These are phyloP conservation scores for Anneissia japonica DNA, from an alignment of 35 echinoderm and acorn worm species.

Conservation along the genomic window DNA sequence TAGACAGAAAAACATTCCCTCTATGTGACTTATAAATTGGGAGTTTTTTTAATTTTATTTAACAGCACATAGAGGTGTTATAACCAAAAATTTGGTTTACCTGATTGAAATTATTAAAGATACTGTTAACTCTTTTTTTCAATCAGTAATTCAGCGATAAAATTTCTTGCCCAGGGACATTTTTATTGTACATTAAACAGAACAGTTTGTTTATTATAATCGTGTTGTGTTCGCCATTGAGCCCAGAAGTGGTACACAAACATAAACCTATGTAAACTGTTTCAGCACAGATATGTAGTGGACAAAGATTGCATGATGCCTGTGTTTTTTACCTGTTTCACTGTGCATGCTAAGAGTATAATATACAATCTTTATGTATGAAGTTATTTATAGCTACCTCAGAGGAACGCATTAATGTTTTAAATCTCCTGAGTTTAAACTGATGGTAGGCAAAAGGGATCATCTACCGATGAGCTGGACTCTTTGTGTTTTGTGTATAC, in stretches of 20 bases:
- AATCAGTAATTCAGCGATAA: too few relatives aligned
- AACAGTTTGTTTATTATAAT: not conserved
- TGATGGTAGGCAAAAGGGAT: not conserved
- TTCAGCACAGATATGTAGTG: not conserved
- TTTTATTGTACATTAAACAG: not conserved
- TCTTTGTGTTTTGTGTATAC: too few relatives aligned
- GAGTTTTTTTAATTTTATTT: too few relatives aligned
- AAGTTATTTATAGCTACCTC: not conserved
- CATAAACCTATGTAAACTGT: not conserved
- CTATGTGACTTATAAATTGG: too few relatives aligned
- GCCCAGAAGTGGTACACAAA: too few relatives aligned
- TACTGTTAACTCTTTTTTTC: too few relatives aligned
- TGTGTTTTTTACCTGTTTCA: not conserved
- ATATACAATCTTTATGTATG: conserved; percentile 2
- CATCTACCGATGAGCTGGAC: not conserved
- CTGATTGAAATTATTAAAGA: too few relatives aligned
- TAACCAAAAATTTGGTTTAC: too few relatives aligned
- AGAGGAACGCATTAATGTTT: not conserved
- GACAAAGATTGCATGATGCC: not conserved
- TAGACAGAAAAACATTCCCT: too few relatives aligned
- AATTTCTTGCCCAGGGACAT: not conserved
- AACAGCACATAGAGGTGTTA: too few relatives aligned
- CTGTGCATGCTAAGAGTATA: not conserved
- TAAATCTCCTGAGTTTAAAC: not conserved
- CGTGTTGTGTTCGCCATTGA: too few relatives aligned